Base-by-base conservation (phyloP, 1,140 invertebrate species). In the Leptinotarsa undecemlineata region DNA sequence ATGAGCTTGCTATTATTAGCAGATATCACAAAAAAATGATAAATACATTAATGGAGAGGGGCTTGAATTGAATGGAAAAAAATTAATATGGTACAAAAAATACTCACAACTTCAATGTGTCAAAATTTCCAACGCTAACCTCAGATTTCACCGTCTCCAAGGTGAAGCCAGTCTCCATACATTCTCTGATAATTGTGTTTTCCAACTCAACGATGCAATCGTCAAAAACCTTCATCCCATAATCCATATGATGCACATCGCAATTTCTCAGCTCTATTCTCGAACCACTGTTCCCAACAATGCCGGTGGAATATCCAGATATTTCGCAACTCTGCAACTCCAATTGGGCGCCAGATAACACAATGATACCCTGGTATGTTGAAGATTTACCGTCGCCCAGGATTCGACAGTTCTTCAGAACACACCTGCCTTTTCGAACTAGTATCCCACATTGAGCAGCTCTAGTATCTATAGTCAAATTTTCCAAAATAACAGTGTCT, bases 351-450 rank as follows among this genome's bases (percentile, higher is more conserved):
- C 80, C 80, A 1, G 81, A 80, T 67, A 85, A 77, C 14, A 86
- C 85, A 4, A 86, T 83, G 57, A 88, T 87, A 51, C 82, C 87
- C 68, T 87, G 85, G 68, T 84, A 81, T 8, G 83, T 86, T 26
- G 83, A 85, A 0, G 83, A 85, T 48, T 73, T 79, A 2, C 84
- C 83, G 71, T 81, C 78, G 0, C 86, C 86, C 19, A 84, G 69
- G 13, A 88, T 51, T 19, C 79, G 82, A 72, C 87, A 87, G 70
- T 86, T 85, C 73, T 73, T 76, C 42, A 77, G 57, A 70, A 73
- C 67, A 14, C 63, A 64, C 14, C 15, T 71, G 20, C 87, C 86
- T 19, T 76, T 75, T 14, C 85, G 81, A 23, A 87, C 71, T 4
- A 87, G 69, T 69, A 87, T 84, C 3, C 84, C 86, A 48, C 84